Evolutionary conservation across 2,797 vertebrate species (phyloP).

Genomic region (Pangasius macronema): DNA sequence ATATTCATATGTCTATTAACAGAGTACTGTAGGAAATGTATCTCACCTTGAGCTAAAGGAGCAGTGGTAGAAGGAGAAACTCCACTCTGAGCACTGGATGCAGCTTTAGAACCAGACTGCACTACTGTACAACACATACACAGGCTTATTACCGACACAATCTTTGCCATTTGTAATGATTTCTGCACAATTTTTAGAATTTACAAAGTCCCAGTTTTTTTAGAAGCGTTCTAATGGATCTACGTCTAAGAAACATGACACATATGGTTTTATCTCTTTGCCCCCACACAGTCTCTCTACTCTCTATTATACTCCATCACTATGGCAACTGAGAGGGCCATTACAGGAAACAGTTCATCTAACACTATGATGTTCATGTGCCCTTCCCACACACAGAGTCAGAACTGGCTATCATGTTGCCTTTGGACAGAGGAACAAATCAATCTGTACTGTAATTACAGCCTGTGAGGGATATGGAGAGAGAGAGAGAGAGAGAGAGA

Average conservation of each 20-base stretch:
- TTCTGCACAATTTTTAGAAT: neutral
- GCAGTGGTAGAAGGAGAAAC: conserved; percentile 65
- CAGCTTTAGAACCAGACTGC: conserved; percentile 80
- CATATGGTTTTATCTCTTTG: neutral
- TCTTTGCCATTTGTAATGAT: neutral
- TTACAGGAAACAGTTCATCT: conserved; percentile 36
- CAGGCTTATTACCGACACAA: neutral
- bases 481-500: neutral
- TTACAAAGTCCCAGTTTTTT: neutral
- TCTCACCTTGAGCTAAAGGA: conserved; percentile 56
- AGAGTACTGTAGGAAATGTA: neutral
- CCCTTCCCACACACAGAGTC: conserved; percentile 15
- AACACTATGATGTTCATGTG: conserved; percentile 28
- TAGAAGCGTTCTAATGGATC: neutral
- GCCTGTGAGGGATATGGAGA: neutral
- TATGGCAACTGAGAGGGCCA: conserved; percentile 42
- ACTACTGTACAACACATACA: conserved; percentile 70
- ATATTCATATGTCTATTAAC: neutral
- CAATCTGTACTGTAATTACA: conserved; percentile 41
- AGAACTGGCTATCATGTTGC: conserved; percentile 22
- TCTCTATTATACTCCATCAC: conserved; percentile 35
- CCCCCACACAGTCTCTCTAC: neutral
- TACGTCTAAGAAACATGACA: neutral
- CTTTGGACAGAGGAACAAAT: conserved; percentile 19
- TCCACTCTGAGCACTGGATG: conserved; percentile 67